Evolutionary conservation across 2,113 vertebrate genomes (phyloP), one percentile per base, ranked within the genome.

Genomic region (Pelmatolapia mariae): DNA sequence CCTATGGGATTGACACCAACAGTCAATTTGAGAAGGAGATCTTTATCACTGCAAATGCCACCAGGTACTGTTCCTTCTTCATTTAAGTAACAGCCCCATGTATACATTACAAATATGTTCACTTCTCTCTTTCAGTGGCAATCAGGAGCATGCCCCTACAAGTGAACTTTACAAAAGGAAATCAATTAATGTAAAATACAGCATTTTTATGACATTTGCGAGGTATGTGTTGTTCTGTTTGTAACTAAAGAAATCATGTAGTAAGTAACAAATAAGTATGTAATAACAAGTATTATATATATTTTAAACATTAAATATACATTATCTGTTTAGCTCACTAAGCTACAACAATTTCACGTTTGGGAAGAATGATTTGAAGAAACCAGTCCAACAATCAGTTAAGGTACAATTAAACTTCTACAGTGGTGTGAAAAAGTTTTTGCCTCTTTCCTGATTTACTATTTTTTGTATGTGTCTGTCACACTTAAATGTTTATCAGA

Each of bases 311-410:
- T 33, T 33, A 61, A 61, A 61, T 63, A 63, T 19, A 19, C 16
- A 19, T 63, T 63, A 63, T 63, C 59, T 63, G 29, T 63, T 63
- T 63, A 63, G 59, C 29, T 63, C 59, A 11, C 29, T 19, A 63
- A 63, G 93, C 83, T 97, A 97, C 92, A 89, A 87, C 80, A 97
- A 97, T 86, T 97, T 98, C 90, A 94, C 96, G 6, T 86, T 85
- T 38, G 95, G 93, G 3, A 87, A 94, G 29, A 95, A 86, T 63
- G 22, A 95, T 66, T 80, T 92, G 63, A 84, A 86, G 82, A 96
- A 91, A 94, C 92, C 93, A 52, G 81, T 96, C 1, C 24, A 94
- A 8, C 97, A 97, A 68, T 84, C 68, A 7, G 92, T 97, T 18
- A 63, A 76, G 88, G 97, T 98, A 94, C 16, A 63, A 19, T 33